Conservation (phyloP, 2,113 vertebrate species). For the Hippocampus guttulatus region DNA sequence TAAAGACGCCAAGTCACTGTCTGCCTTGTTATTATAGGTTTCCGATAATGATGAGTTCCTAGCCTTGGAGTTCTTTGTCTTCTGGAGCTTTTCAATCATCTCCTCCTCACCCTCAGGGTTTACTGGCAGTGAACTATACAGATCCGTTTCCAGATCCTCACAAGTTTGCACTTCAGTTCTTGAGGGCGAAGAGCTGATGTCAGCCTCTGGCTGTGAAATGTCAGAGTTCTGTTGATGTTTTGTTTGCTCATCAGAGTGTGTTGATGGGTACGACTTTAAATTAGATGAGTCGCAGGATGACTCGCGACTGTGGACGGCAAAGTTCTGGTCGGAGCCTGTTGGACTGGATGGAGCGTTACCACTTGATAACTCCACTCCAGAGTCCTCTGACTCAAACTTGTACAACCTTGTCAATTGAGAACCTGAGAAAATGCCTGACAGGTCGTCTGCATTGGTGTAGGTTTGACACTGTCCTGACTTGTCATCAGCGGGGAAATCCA, state of each 20-base stretch:
- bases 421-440: slow-evolving; percentile 61
- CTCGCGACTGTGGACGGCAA: slow-evolving; percentile 81
- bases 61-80: slow-evolving; percentile 39
- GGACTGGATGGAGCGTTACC: slow-evolving; percentile 82
- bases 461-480: slow-evolving; percentile 17
- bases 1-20: slow-evolving; percentile 48
- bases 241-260: slow-evolving; percentile 50
- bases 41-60: slow-evolving; percentile 33
- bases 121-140: slow-evolving; percentile 23
- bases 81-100: slow-evolving; percentile 23
- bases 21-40: slow-evolving; percentile 45
- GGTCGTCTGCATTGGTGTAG: slow-evolving; percentile 44
- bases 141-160: slow-evolving; percentile 20
- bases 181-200: slow-evolving; percentile 15
- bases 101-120: slow-evolving; percentile 23
- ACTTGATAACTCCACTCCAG: slow-evolving; percentile 80
- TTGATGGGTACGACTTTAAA: slow-evolving; percentile 53
- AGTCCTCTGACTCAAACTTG: slow-evolving; percentile 86
- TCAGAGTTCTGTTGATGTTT: slow-evolving; percentile 53
- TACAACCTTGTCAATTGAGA: slow-evolving; percentile 69
- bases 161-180: slow-evolving; percentile 14
- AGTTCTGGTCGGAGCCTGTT: slow-evolving; percentile 79
- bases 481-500: slow-evolving; percentile 14
- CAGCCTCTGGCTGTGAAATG: slow-evolving; percentile 34
- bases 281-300: slow-evolving; percentile 79